Conservation (phyloP, 2,888 invertebrate species). For the Pollenia griseotomentosa region DNA sequence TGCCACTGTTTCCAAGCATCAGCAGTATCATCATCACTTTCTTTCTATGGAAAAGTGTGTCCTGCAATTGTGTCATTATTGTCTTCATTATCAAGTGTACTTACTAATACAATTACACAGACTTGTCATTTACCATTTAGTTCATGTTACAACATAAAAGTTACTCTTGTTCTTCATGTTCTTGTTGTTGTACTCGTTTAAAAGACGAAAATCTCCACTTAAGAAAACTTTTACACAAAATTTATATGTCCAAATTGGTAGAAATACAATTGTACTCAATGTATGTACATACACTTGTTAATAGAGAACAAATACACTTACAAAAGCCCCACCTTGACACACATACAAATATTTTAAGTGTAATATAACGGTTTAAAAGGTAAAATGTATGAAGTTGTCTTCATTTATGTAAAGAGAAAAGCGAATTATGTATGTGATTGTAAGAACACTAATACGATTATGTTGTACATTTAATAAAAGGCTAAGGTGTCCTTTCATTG, state of each 20-base stretch:
- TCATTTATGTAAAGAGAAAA: too few relatives aligned
- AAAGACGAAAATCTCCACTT: constrained; percentile 71
- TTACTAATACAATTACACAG: constrained; percentile 69
- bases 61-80: constrained; percentile 25
- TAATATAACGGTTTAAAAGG: constrained; percentile 1
- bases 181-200: constrained; percentile 42
- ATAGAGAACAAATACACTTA: background rate
- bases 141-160: constrained; percentile 67
- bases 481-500: constrained; percentile 23
- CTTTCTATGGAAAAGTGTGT: background rate
- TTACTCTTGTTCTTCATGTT: constrained; percentile 2
- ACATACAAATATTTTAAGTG: too few relatives aligned
- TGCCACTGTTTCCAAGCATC: constrained; percentile 50
- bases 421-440: background rate
- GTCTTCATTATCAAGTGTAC: constrained; percentile 54
- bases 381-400: constrained; percentile 7
- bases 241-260: constrained; percentile 67
- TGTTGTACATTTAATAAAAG: constrained; percentile 66
- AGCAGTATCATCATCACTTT: background rate
- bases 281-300: background rate
- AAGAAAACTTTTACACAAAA: constrained; percentile 70
- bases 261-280: constrained; percentile 26
- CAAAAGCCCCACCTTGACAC: background rate
- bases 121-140: constrained; percentile 71
- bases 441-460: constrained; percentile 67